These are phyloP conservation scores for Pachymerium ferrugineum DNA, from an alignment of 2,888 invertebrate species.

Conservation along the genomic window DNA sequence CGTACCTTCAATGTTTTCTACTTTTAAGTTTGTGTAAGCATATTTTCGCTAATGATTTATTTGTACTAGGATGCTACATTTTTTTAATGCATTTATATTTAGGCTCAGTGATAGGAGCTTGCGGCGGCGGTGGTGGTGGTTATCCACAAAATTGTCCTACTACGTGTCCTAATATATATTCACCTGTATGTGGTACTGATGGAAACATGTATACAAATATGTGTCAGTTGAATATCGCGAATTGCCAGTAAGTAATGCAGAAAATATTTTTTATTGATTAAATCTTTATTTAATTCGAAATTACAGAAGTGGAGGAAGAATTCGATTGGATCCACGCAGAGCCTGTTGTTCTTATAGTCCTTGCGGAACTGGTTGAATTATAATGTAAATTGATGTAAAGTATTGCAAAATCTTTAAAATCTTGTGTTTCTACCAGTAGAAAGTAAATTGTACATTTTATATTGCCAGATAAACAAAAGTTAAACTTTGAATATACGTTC, in stretches of 20 bases:
- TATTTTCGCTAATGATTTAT: too few relatives aligned
- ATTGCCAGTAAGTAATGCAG: background rate
- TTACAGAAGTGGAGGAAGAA: background rate
- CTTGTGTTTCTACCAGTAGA: too few relatives aligned
- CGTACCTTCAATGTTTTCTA: too few relatives aligned
- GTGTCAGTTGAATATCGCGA: background rate
- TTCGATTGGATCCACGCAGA: background rate
- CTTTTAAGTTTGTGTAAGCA: too few relatives aligned
- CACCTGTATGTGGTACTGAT: slow-evolving; percentile 3
- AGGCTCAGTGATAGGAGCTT: background rate
- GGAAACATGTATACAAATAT: background rate
- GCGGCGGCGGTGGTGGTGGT: background rate
- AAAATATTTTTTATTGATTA: background rate
- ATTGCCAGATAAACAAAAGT: too few relatives aligned
- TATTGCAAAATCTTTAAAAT: too few relatives aligned
- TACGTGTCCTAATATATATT: background rate
- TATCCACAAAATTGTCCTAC: background rate
- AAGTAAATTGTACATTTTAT: too few relatives aligned
- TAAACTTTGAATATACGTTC: too few relatives aligned
- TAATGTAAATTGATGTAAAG: too few relatives aligned
- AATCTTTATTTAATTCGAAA: background rate
- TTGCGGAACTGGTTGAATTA: background rate
- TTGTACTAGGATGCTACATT: too few relatives aligned
- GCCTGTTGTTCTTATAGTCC: background rate
- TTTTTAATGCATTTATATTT: too few relatives aligned